Evolutionary conservation across 1,140 invertebrate species (phyloP).

Genomic region (Formica selysi): DNA sequence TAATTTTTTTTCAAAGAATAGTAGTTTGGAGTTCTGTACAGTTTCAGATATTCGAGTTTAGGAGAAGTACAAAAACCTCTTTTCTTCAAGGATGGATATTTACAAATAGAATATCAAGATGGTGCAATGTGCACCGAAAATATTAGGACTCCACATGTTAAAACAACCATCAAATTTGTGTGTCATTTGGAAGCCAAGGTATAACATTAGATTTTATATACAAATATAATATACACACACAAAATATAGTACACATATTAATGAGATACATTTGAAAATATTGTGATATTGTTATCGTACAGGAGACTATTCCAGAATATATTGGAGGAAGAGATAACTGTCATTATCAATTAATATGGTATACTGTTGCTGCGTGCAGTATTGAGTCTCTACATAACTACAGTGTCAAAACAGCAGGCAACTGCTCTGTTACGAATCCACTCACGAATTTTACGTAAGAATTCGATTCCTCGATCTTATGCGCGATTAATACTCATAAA

Average conservation of each 20-base stretch:
- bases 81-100: constrained; percentile 64
- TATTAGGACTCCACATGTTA: constrained; percentile 43
- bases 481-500: neutral
- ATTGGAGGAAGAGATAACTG: constrained; percentile 74
- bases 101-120: constrained; percentile 78
- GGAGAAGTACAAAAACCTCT: constrained; percentile 72
- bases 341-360: constrained; percentile 80
- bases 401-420: constrained; percentile 70
- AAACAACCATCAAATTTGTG: constrained; percentile 80
- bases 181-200: constrained; percentile 80
- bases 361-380: constrained; percentile 77
- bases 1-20: neutral
- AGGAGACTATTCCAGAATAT: constrained; percentile 79
- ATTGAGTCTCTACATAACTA: constrained; percentile 76
- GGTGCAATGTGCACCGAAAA: constrained; percentile 72
- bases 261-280: neutral
- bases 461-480: constrained; percentile 32
- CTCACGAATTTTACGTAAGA: constrained; percentile 78
- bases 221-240: neutral
- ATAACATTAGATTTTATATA: constrained; percentile 24
- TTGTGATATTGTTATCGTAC: neutral
- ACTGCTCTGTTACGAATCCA: constrained; percentile 79
- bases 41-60: constrained; percentile 75
- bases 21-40: constrained; percentile 20
- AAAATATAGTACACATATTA: neutral